A percentile compares a stretch with the other conserved stretches of the same genome.
phyloP scores from a whole-genome alignment of 1,140 invertebrate genomes.

The Heliconius himera region DNA sequence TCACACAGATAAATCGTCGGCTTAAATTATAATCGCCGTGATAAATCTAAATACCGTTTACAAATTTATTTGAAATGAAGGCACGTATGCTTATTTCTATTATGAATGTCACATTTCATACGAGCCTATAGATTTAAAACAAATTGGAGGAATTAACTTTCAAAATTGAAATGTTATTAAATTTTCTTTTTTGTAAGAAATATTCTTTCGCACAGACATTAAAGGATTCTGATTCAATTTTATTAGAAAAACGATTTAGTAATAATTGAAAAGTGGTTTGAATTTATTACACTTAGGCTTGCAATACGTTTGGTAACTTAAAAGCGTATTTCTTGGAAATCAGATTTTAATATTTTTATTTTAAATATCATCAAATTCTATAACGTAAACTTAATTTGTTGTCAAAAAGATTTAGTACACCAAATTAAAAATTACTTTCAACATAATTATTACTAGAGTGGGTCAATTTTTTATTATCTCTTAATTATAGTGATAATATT shows the following conservation, averaged over 20 bases:
- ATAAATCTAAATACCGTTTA: conserved; percentile 31
- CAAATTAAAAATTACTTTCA: too few species aligned
- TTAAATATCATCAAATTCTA: too few species aligned
- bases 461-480: too few species aligned
- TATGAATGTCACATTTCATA: conserved; percentile 15
- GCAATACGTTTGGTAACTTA: not conserved
- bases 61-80: conserved; percentile 29
- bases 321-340: not conserved
- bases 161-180: not conserved
- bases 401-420: too few species aligned
- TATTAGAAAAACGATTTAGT: not conserved
- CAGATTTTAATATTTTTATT: not conserved
- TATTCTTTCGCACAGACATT: not conserved
- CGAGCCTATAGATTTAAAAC: not conserved
- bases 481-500: too few species aligned
- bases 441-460: too few species aligned
- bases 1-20: conserved; percentile 18
- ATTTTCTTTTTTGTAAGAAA: not conserved
- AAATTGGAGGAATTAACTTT: not conserved
- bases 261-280: not conserved
- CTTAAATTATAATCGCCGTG: conserved; percentile 28
- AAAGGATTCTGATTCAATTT: not conserved
- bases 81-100: conserved; percentile 27
- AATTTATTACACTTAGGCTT: not conserved
- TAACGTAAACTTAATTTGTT: too few species aligned